Conservation (phyloP, 2,113 vertebrate species). For the Nerophis ophidion region DNA sequence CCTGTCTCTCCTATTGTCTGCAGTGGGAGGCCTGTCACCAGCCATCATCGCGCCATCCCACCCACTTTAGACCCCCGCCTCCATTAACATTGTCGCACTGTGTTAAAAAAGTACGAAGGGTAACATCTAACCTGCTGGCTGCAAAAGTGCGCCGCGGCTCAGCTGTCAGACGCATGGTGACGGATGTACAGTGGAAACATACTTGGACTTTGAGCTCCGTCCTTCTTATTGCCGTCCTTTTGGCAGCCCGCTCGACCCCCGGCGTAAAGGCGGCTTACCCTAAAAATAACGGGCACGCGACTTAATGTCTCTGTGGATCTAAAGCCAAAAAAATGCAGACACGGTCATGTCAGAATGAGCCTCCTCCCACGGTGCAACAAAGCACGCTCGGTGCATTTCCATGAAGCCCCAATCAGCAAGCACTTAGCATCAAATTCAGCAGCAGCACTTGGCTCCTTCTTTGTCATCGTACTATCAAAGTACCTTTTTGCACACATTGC, state of each 20-base stretch:
- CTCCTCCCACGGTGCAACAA: constrained; percentile 21
- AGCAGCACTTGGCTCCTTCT: constrained; percentile 28
- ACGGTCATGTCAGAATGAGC: constrained; percentile 12
- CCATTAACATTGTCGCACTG: constrained; percentile 61
- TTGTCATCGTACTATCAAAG: constrained; percentile 53
- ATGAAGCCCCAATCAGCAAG: constrained; percentile 35
- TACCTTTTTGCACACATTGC: constrained; percentile 38
- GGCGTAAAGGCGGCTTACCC: constrained; percentile 30
- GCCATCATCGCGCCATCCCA: constrained; percentile 24
- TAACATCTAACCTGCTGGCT: constrained; percentile 28
- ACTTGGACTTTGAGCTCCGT: constrained; percentile 69
- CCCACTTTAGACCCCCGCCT: constrained; percentile 23
- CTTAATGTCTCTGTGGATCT: constrained; percentile 10
- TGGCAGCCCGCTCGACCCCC: constrained; percentile 51
- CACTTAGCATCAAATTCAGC: constrained; percentile 34
- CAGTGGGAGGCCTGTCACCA: constrained; percentile 19
- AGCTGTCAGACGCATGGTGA: constrained; percentile 62
- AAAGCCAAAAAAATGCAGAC: constrained; percentile 1
- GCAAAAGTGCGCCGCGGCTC: constrained; percentile 22
- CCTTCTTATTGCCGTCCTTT: constrained; percentile 59
- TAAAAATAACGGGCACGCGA: constrained; percentile 66
- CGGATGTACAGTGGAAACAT: constrained; percentile 66
- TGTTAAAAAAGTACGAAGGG: constrained; percentile 51
- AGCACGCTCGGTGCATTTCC: constrained; percentile 22
- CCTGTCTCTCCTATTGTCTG: constrained; percentile 25